Conservation (phyloP, 2,797 vertebrate genomes). For the Cuniculus paca region DNA sequence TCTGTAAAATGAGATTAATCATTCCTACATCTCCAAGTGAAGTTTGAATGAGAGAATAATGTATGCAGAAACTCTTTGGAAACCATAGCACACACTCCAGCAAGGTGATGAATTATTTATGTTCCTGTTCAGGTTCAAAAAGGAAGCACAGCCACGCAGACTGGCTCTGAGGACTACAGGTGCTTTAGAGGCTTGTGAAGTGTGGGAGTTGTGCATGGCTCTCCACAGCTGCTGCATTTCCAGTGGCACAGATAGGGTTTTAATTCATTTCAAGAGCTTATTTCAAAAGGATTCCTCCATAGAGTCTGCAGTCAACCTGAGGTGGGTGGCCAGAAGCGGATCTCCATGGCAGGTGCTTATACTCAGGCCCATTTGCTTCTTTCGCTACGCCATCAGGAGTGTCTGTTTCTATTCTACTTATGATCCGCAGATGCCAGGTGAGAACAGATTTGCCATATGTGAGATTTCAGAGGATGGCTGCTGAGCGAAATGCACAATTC, state of each 20-base stretch:
- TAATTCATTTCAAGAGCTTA: slow-evolving; percentile 58
- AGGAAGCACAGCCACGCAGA: background rate
- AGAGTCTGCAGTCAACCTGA: background rate
- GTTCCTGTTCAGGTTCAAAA: background rate
- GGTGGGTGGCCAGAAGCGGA: background rate
- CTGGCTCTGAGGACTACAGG: background rate
- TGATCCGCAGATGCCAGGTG: slow-evolving; percentile 31
- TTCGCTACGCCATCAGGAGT: background rate
- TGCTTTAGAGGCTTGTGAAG: background rate
- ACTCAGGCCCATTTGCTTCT: background rate
- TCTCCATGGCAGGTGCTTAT: background rate
- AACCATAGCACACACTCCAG: background rate
- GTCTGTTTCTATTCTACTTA: slow-evolving; percentile 27
- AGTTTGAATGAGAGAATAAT: slow-evolving; percentile 34
- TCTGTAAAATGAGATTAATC: slow-evolving; percentile 13
- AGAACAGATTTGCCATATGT: background rate
- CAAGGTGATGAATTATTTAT: slow-evolving; percentile 48
- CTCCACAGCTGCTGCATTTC: background rate
- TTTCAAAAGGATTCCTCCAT: slow-evolving; percentile 2
- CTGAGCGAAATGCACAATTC: background rate
- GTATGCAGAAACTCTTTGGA: background rate
- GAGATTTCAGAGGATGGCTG: background rate
- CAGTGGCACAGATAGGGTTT: background rate
- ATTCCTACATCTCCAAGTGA: background rate
- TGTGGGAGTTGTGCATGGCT: background rate